phyloP scores from a whole-genome alignment of 2,888 invertebrate species.

The Palloptera scutellata region DNA sequence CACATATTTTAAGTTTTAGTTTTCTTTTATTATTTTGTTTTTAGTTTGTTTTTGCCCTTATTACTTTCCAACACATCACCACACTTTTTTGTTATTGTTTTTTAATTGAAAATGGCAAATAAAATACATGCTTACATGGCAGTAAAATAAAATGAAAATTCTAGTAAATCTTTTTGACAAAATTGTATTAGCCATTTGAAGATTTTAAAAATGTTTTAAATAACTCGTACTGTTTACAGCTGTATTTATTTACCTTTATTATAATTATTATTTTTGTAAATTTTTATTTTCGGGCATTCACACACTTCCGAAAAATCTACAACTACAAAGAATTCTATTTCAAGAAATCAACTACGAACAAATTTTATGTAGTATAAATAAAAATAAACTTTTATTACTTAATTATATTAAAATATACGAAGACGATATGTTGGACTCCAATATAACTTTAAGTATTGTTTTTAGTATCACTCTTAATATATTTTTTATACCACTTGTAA shows the following conservation, averaged over 20 bases:
- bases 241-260: constrained; percentile 8
- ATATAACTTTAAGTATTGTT: no score
- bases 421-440: no score
- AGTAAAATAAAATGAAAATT: constrained; percentile 16
- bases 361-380: constrained; percentile 2
- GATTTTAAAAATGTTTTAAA: constrained; percentile 18
- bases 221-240: constrained; percentile 8
- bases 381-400: no score
- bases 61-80: no score
- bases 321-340: background rate
- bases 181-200: constrained; percentile 36
- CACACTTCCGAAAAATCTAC: constrained; percentile 1
- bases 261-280: background rate
- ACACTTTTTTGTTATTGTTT: background rate
- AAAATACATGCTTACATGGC: constrained; percentile 3
- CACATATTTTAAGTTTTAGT: no score
- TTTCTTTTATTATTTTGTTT: no score
- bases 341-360: constrained; percentile 11
- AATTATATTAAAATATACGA: no score
- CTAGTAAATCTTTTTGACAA: constrained; percentile 26
- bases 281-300: no score
- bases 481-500: no score
- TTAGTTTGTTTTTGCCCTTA: no score
- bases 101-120: constrained; percentile 28
- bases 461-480: no score